Evolutionary conservation across 2,888 invertebrate genomes (phyloP), one percentile per base, ranked within the genome.

Genomic region (Omphaloscelis lunosa): DNA sequence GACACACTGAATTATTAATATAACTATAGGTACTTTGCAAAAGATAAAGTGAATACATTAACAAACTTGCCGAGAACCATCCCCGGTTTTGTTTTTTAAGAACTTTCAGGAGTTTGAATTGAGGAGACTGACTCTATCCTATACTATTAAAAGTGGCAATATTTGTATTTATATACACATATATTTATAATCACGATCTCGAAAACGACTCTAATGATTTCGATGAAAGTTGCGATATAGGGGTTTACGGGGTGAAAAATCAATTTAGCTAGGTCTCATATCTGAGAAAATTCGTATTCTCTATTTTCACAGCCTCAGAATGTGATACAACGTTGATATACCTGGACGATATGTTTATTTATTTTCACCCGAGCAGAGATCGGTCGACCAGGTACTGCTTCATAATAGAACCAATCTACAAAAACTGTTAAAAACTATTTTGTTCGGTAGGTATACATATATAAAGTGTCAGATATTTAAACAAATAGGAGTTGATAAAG

Each of bases 1-100:
- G 66, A 56, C n/a, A 69, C 48, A 65, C 39, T 70, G 66, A 77
- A 61, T 80, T 76, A 84, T 80, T 71, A 73, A 61, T 77, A 27
- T 34, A 72, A 11, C 27, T 39, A 53, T 51, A n/a, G n/a, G n/a
- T n/a, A 73, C 59, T 71, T 71, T 41, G 45, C 39, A 39, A 65
- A 39, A 34, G 39, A 61, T 66, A 68, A 53, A 48, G 12, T 58
- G 53, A 73, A 63, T 27, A 34, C 53, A 48, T 62, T 75, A 53
- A 34, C 7, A 23, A 59, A 66, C 11, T 58, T 67, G 12, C 23
- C 15, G 34, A 58, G 56, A 63, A 62, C 39, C 51, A 27, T 27
- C 53, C 45, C 17, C 2, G 53, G 29, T 51, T 45, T 27, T 51
- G 53, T 41, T 59, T 67, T 61, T 62, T 39, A 34, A 39, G 3